Evolutionary conservation across 2,113 vertebrate species (phyloP), one percentile per base, ranked within the genome.

Genomic region (Tetrao urogallus): DNA sequence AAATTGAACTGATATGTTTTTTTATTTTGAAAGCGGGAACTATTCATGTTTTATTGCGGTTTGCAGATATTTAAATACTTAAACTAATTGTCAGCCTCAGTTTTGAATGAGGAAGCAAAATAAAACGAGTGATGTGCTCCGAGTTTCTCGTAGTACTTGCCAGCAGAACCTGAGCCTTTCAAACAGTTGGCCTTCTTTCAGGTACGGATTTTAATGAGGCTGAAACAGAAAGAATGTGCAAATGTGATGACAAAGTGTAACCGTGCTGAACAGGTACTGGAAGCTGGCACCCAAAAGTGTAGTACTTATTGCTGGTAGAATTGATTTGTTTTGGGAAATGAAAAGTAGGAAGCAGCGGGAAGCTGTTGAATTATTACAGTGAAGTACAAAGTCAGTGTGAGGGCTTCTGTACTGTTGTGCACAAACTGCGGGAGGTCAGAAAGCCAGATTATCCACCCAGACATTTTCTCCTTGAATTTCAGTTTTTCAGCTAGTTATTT

Each of bases 111-210:
- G 89, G 94, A 92, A 93, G 91, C 84, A 91, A 89, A 94, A 88
- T 86, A 89, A 86, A 90, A 86, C 47, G 58, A 56, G 45, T 42
- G 21, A 83, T 96, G 65, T 77, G 52, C 80, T 96, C 69, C 13
- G 77, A 94, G 82, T 88, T 94, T 94, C 88, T 94, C 80, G 61
- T 79, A 88, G 85, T 50, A 45, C 82, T 92, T 96, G 89, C 89
- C 91, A 97, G 89, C 69, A 93, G 85, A 88, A 88, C 71, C 38
- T 54, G 57, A 79, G 76, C 94, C 92, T 91, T 91, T 70, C 83
- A 94, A 93, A 75, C 87, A 93, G 32, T 95, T 96, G 93, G 94
- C 94, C 16, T 92, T 61, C 79, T 94, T 91, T 95, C 93, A 91
- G 91, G 40, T 84, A 67, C 8, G n/a, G 89, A 78, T 80, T 94